A percentile compares a stretch with the other conserved stretches of the same genome.
Conservation (phyloP, 2,888 invertebrate species). For the Teinopalpus imperialis region DNA sequence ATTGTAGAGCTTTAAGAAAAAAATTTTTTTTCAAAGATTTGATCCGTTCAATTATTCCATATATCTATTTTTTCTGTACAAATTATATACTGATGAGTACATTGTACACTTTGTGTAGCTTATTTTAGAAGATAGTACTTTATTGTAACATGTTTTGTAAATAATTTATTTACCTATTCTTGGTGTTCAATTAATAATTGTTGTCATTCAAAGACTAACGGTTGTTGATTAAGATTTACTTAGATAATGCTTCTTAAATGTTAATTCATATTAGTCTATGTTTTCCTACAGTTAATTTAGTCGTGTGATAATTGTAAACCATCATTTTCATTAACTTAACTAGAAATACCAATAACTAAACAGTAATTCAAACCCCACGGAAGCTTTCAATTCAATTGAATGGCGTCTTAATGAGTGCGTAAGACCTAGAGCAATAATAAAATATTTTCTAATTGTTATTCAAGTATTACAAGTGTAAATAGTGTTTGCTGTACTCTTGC, state of each 20-base stretch:
- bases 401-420: background rate
- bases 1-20: constrained; percentile 19
- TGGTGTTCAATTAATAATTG: constrained; percentile 16
- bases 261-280: background rate
- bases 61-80: constrained; percentile 16
- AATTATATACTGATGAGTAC: constrained; percentile 12
- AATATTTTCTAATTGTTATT: constrained; percentile 31
- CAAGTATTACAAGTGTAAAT: constrained; percentile 37
- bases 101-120: constrained; percentile 17
- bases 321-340: no score
- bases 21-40: constrained; percentile 6
- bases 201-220: constrained; percentile 3
- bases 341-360: no score
- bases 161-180: constrained; percentile 19
- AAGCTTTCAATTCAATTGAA: constrained; percentile 15
- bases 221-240: constrained; percentile 14
- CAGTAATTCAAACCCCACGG: constrained; percentile 2
- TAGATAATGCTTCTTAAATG: constrained; percentile 8
- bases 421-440: constrained; percentile 34
- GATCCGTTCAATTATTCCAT: constrained; percentile 13
- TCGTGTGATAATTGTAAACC: background rate
- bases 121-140: constrained; percentile 7
- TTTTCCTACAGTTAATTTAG: no score
- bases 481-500: constrained; percentile 32
- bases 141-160: constrained; percentile 25